Evolutionary conservation across 2,797 vertebrate genomes (phyloP).

Genomic region (Nasua narica): DNA sequence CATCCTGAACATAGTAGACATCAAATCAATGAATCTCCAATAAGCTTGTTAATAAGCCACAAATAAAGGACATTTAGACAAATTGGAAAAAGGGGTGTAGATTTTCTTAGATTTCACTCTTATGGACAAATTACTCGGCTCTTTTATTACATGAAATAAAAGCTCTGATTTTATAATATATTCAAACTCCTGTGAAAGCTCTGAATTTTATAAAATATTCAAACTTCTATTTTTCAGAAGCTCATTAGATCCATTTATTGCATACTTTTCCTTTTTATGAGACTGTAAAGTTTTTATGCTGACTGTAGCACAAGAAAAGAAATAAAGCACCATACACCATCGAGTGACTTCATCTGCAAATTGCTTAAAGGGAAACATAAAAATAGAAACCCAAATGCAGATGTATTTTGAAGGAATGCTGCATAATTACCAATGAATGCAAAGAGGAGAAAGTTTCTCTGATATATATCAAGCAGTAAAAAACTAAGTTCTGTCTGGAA

Average conservation of each 20-base stretch:
- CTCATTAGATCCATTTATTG: neutral
- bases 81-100: neutral
- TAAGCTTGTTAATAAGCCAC: neutral
- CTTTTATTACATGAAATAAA: neutral
- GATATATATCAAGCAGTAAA: conserved; percentile 66
- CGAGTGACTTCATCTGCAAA: conserved; percentile 61
- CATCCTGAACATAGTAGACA: neutral
- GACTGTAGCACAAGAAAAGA: conserved; percentile 20
- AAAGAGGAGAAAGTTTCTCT: conserved; percentile 64
- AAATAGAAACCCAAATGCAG: conserved; percentile 66
- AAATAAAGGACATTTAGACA: neutral
- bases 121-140: neutral
- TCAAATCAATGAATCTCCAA: neutral
- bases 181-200: neutral
- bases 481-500: conserved; percentile 79
- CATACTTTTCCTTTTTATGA: neutral
- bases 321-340: conserved; percentile 22
- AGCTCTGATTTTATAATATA: neutral
- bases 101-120: neutral
- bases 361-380: conserved; percentile 55
- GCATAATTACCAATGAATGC: conserved; percentile 67
- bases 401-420: conserved; percentile 70
- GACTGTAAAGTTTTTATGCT: conserved; percentile 20
- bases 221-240: neutral
- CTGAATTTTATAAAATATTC: neutral